These are phyloP conservation scores for Meloe dianella DNA, from an alignment of 2,888 invertebrate genomes.

Conservation along the genomic window DNA sequence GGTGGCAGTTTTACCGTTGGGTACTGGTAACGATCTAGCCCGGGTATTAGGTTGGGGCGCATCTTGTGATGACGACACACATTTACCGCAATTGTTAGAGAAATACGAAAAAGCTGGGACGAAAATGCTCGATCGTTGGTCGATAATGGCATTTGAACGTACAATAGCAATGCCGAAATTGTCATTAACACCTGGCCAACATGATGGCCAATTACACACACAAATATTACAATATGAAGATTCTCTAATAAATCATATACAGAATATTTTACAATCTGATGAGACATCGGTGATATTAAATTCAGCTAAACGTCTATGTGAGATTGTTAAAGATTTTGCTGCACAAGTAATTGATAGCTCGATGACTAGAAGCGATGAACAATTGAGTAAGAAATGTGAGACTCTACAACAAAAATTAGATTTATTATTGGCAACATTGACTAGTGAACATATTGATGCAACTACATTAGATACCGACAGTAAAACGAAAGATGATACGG, in stretches of 20 bases:
- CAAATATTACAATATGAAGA: slow-evolving; percentile 77
- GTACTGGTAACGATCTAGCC: slow-evolving; percentile 96
- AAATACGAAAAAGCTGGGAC: slow-evolving; percentile 96
- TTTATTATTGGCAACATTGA: slow-evolving; percentile 73
- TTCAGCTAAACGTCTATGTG: slow-evolving; percentile 77
- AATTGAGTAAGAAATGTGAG: slow-evolving; percentile 72
- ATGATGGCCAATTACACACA: slow-evolving; percentile 60
- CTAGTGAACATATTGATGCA: slow-evolving; percentile 67
- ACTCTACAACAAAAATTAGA: slow-evolving; percentile 78
- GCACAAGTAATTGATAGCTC: slow-evolving; percentile 67
- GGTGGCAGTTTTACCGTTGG: slow-evolving; percentile 92
- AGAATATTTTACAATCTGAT: slow-evolving; percentile 84
- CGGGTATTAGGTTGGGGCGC: slow-evolving; percentile 96
- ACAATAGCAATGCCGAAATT: slow-evolving; percentile 67
- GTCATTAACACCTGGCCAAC: slow-evolving; percentile 61
- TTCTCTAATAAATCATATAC: slow-evolving; percentile 78
- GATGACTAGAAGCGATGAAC: slow-evolving; percentile 65
- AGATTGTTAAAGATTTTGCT: slow-evolving; percentile 79
- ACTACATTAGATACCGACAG: slow-evolving; percentile 41
- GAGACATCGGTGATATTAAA: slow-evolving; percentile 74
- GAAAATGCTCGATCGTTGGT: slow-evolving; percentile 97
- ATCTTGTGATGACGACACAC: slow-evolving; percentile 93
- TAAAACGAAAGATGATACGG: slow-evolving; percentile 51
- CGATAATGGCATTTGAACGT: slow-evolving; percentile 91
- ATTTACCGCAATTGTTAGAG: slow-evolving; percentile 88